phyloP scores from a whole-genome alignment of 2,113 vertebrate genomes.

The Corvus cornix region DNA sequence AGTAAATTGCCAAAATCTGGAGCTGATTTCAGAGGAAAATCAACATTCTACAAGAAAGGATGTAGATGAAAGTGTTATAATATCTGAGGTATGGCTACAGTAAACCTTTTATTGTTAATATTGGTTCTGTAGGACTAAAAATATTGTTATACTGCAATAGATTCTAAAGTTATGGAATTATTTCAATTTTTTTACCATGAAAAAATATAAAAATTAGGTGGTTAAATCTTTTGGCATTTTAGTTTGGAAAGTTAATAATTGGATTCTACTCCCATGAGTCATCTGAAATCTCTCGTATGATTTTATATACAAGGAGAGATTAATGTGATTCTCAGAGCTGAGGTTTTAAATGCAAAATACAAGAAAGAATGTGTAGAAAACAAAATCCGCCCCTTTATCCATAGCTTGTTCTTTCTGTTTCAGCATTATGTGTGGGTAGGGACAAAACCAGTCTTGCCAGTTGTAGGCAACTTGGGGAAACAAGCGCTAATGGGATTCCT shows the following conservation, averaged over 20 bases:
- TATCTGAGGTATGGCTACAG: not conserved
- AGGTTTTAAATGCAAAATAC: not conserved
- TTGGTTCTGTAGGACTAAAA: not conserved
- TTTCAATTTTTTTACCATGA: not conserved
- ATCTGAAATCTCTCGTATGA: not conserved
- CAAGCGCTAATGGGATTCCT: fast-evolving
- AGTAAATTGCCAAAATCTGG: not conserved
- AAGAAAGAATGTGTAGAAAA: not conserved
- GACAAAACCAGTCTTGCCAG: not conserved
- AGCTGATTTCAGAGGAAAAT: not conserved
- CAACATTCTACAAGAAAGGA: not conserved
- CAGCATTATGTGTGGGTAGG: not conserved
- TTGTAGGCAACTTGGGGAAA: not conserved
- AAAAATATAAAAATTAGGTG: not conserved
- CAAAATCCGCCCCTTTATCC: not conserved
- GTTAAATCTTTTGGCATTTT: not conserved
- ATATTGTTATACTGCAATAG: not conserved
- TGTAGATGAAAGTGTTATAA: not conserved
- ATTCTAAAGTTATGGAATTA: not conserved
- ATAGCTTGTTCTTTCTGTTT: not conserved
- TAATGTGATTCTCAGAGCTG: not conserved
- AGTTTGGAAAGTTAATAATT: not conserved
- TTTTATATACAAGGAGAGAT: not conserved
- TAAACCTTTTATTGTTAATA: not conserved
- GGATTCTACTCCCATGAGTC: not conserved